A percentile compares a stretch with the other conserved stretches of the same genome.
Evolutionary conservation across 2,888 invertebrate genomes (phyloP).

Genomic region (Megamerina dolium): DNA sequence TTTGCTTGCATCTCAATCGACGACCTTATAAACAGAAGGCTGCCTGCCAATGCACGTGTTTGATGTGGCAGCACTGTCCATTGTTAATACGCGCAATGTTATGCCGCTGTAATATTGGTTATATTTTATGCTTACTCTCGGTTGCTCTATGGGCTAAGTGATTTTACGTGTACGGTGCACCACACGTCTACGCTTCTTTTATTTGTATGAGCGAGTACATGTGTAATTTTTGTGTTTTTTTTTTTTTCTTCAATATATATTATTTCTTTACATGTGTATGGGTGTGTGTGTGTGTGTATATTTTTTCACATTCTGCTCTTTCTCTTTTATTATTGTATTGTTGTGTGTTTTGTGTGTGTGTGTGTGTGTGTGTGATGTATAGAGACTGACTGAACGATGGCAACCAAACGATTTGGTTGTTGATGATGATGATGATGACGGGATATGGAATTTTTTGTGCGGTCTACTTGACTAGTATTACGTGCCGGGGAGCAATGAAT

Average conservation of each 20-base stretch:
- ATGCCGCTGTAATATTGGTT: no score
- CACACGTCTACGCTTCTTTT: slow-evolving; percentile 30
- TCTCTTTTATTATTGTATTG: no score
- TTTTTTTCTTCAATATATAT: slow-evolving; percentile 11
- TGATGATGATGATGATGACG: slow-evolving; percentile 28
- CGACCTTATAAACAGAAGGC: no score
- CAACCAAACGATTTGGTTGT: slow-evolving; percentile 8
- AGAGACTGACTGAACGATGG: slow-evolving; percentile 24
- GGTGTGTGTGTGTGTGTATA: slow-evolving; percentile 18
- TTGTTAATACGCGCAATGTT: no score
- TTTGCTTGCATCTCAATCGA: no score
- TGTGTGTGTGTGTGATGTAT: slow-evolving; percentile 32
- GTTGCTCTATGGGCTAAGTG: slow-evolving; percentile 27
- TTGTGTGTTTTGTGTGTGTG: slow-evolving; percentile 20
- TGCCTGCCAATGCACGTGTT: no score
- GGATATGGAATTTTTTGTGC: slow-evolving; percentile 48
- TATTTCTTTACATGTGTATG: no score
- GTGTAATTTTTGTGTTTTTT: background rate
- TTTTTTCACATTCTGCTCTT: slow-evolving; percentile 26
- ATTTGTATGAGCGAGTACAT: background rate
- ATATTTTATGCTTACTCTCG: slow-evolving; percentile 12
- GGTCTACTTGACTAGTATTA: slow-evolving; percentile 43
- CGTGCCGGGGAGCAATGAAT: slow-evolving; percentile 48
- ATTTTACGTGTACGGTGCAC: slow-evolving; percentile 44
- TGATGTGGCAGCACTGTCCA: no score